phyloP scores from a whole-genome alignment of 2,797 vertebrate genomes.

The Moxostoma hubbsi region DNA sequence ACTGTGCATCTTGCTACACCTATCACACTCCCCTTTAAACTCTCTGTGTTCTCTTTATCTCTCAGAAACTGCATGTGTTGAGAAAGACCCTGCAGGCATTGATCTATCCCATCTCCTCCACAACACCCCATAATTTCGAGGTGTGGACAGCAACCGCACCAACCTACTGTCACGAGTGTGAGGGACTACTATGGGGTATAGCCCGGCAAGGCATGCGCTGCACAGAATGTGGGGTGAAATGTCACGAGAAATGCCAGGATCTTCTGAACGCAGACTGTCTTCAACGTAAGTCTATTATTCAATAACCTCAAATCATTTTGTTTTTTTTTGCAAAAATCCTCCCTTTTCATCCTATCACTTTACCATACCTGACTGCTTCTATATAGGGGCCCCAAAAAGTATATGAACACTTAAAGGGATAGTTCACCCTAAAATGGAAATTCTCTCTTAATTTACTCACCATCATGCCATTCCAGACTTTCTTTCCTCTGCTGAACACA shows the following conservation, averaged over 20 bases:
- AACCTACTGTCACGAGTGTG: conserved; percentile 97
- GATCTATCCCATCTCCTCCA: conserved; percentile 97
- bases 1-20: background rate
- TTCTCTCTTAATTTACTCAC: too few relatives aligned
- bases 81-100: conserved; percentile 96
- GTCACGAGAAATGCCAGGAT: conserved; percentile 98
- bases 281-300: conserved; percentile 86
- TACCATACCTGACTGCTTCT: too few relatives aligned
- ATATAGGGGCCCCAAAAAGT: too few relatives aligned
- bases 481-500: too few relatives aligned
- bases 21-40: background rate
- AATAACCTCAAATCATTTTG: background rate
- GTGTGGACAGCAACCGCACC: conserved; percentile 97
- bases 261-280: conserved; percentile 97
- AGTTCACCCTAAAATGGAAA: too few relatives aligned
- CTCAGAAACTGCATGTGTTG: conserved; percentile 94
- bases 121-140: conserved; percentile 96
- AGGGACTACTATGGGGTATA: conserved; percentile 97
- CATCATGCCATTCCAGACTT: too few relatives aligned
- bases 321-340: too few relatives aligned
- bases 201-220: conserved; percentile 97
- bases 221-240: conserved; percentile 95
- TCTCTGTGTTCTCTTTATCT: background rate
- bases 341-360: too few relatives aligned
- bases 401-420: too few relatives aligned